Percentiles rank a stretch among this genome's conserved stretches.
Conservation (phyloP, 2,113 vertebrate genomes). For the Siniperca knerii region DNA sequence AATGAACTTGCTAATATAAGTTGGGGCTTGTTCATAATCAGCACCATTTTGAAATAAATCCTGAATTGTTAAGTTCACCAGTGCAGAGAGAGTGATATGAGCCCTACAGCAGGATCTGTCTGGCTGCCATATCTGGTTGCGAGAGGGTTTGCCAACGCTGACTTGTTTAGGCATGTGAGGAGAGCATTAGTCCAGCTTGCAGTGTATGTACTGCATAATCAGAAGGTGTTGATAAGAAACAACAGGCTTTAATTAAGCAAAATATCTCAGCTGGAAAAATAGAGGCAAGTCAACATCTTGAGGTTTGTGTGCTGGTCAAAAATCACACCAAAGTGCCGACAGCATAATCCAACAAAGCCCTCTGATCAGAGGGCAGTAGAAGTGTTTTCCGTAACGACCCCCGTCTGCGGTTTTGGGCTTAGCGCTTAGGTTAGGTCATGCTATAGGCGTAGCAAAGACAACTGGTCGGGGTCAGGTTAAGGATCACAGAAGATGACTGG, state of each 20-base stretch:
- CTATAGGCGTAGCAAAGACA: background rate
- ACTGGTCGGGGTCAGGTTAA: too few species aligned
- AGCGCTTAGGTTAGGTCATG: background rate
- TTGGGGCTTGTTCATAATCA: slow-evolving; percentile 34
- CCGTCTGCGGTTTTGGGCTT: too few species aligned
- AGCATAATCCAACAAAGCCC: background rate
- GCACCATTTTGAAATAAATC: background rate
- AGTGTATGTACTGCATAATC: background rate
- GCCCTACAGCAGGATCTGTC: background rate
- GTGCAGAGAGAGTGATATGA: background rate
- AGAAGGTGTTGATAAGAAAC: slow-evolving; percentile 17
- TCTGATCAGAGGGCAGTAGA: background rate
- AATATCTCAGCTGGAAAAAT: background rate
- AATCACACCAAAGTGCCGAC: background rate
- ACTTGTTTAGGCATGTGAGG: slow-evolving; percentile 37
- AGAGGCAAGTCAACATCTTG: background rate
- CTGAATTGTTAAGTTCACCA: background rate
- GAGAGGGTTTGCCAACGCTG: background rate
- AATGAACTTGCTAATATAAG: background rate
- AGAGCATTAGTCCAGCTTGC: background rate
- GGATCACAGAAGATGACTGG: background rate
- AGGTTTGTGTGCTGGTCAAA: background rate
- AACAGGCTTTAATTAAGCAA: background rate
- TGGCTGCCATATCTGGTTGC: background rate
- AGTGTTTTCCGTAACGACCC: background rate